Evolutionary conservation across 2,888 invertebrate species (phyloP), one percentile per base, ranked within the genome.

Genomic region (Drosophila phalerata): DNA sequence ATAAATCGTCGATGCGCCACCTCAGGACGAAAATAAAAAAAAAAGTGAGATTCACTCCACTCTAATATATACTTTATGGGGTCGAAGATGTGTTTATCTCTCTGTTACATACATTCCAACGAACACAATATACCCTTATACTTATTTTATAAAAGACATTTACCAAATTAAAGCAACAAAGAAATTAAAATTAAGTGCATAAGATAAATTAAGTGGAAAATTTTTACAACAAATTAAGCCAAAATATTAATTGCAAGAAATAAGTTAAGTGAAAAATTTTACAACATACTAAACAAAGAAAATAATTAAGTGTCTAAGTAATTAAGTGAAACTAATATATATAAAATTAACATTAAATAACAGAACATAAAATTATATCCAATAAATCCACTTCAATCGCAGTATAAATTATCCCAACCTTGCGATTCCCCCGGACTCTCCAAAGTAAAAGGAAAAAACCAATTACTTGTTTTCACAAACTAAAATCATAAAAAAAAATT

Each of bases 141-240:
- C n/a, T n/a, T n/a, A n/a, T n/a, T n/a, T n/a, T n/a, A n/a, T n/a
- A n/a, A n/a, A n/a, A n/a, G n/a, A n/a, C n/a, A n/a, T n/a, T 32
- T 32, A 32, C 37, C 37, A 37, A 37, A 37, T 37, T n/a, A 37
- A 37, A 37, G n/a, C 37, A 37, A 37, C 37, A 37, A 37, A 37
- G n/a, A 37, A 37, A 37, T 37, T 37, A 37, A 5, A 37, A 37
- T n/a, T 37, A 2, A 37, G 37, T 37, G 37, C 37, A 37, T 37
- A 37, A 37, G n/a, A 5, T 37, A 37, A 37, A 37, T 37, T 37
- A 37, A 37, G 37, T 37, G 37, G 8, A 37, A 37, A 37, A 37
- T 37, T 37, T 37, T 37, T 37, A 37, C 37, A 37, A 37, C 37
- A 37, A n/a, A 37, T n/a, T 37, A 37, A 37, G n/a, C 37, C 13